Evolutionary conservation across 2,113 vertebrate species (phyloP), one percentile per base, ranked within the genome.

Genomic region (Dendrocopos noguchii): DNA sequence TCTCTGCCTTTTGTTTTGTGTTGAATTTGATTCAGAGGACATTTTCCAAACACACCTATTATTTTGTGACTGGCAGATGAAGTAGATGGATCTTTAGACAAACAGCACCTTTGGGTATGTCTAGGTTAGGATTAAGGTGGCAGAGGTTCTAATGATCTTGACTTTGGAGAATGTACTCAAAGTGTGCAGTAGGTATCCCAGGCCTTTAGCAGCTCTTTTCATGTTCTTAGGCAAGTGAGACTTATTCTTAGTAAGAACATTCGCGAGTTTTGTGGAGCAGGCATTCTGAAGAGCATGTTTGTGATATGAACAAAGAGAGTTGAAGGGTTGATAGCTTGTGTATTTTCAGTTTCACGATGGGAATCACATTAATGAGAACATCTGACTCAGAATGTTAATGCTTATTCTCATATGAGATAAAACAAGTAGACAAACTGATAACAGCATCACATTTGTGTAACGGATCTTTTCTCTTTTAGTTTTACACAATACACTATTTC

Each of bases 331-430:
- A 93, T 91, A 67, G 72, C 72, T 82, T 92, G 52, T 82, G 36
- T 82, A 84, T 87, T 94, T 94, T 94, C 70, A 90, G 66, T 84
- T 95, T 88, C 9, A 1, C 1, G 1, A 71, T 92, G 84, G 78
- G 76, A 95, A 91, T 94, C 89, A 90, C 50, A 67, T 91, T 96
- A 96, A 95, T 93, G 87, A 92, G 89, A 96, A 91, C 81, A 92
- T 85, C 79, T 91, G 84, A 82, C 79, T 94, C 61, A 80, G 84
- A 94, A 89, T 89, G 89, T 71, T 93, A 91, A 91, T 93, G 68
- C 29, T 60, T 80, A 87, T 82, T 92, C 76, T 94, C 67, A 67
- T 87, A 85, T 71, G 73, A 95, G 68, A 87, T 85, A 87, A 93
- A 95, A 87, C 81, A 91, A 84, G 47, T 80, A 96, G 84, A 89